These are phyloP conservation scores for Aelia acuminata DNA, from an alignment of 2,888 invertebrate species.

Conservation along the genomic window DNA sequence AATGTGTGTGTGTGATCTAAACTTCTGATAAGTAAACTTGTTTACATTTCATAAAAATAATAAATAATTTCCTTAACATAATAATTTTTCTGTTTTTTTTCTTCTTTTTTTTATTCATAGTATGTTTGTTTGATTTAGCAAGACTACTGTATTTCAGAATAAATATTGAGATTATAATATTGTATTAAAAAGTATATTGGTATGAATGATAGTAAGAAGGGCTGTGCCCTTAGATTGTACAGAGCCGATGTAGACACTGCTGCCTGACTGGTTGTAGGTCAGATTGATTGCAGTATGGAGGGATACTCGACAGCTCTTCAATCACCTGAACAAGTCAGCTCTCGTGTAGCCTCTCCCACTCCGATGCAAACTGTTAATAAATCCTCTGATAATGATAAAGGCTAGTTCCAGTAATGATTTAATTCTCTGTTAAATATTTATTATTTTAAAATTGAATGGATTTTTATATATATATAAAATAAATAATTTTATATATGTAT, in stretches of 20 bases:
- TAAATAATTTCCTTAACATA: too few relatives aligned
- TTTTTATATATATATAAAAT: constrained; percentile 17
- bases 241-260: constrained; percentile 48
- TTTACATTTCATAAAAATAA: too few relatives aligned
- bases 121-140: neutral
- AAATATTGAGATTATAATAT: neutral
- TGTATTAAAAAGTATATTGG: neutral
- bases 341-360: constrained; percentile 62
- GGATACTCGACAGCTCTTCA: constrained; percentile 67
- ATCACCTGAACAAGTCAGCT: constrained; percentile 65
- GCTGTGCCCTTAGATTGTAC: constrained; percentile 48
- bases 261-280: constrained; percentile 53
- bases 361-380: constrained; percentile 60
- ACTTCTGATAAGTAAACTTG: too few relatives aligned
- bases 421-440: constrained; percentile 48
- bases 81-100: neutral
- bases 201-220: constrained; percentile 24
- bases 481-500: too few relatives aligned
- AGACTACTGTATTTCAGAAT: neutral
- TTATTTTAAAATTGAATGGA: constrained; percentile 27
- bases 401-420: constrained; percentile 59
- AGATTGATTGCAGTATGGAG: constrained; percentile 66
- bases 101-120: neutral
- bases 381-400: constrained; percentile 58
- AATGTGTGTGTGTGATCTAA: too few relatives aligned